Percentiles rank a stretch among this genome's conserved stretches.
Evolutionary conservation across 2,113 vertebrate species (phyloP).

Genomic region (Isichthys henryi): DNA sequence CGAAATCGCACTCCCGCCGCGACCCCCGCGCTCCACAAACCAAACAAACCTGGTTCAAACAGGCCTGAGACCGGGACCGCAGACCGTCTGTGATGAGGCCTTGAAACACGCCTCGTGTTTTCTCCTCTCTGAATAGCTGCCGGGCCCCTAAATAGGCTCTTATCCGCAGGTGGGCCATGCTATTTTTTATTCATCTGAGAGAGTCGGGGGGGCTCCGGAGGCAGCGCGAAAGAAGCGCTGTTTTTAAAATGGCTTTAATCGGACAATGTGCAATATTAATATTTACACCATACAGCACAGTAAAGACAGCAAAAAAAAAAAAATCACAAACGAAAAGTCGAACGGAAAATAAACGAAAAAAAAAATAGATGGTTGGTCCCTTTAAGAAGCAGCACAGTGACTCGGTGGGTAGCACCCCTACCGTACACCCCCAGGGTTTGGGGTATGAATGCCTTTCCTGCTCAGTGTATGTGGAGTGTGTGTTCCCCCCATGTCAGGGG

Average conservation of each 20-base stretch:
- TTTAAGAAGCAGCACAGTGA: not conserved
- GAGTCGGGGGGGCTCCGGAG: conserved; percentile 39
- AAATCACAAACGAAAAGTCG: not conserved
- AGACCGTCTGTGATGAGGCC: conserved; percentile 16
- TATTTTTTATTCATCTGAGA: conserved; percentile 57
- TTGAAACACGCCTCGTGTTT: conserved; percentile 36
- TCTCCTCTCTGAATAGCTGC: conserved; percentile 45
- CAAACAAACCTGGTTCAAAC: conserved; percentile 22
- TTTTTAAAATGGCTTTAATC: conserved; percentile 37
- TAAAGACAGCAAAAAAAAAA: conserved; percentile 30
- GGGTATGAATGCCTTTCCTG: not conserved
- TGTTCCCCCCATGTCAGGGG: not conserved
- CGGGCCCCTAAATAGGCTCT: conserved; percentile 39
- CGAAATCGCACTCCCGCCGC: conserved; percentile 35
- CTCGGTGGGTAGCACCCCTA: not conserved
- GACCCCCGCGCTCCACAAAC: conserved; percentile 24
- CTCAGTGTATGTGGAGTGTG: not conserved
- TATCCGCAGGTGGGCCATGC: conserved; percentile 40
- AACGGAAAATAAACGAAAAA: not conserved
- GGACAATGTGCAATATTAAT: conserved; percentile 41
- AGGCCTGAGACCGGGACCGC: conserved; percentile 11
- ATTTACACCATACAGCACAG: conserved; percentile 40
- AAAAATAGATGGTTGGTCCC: not conserved
- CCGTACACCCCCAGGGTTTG: not conserved
- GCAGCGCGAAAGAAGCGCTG: conserved; percentile 35